Percentiles rank a stretch among this genome's conserved stretches.
phyloP scores from a whole-genome alignment of 1,140 invertebrate genomes.

The Brachionus paranguensis region DNA sequence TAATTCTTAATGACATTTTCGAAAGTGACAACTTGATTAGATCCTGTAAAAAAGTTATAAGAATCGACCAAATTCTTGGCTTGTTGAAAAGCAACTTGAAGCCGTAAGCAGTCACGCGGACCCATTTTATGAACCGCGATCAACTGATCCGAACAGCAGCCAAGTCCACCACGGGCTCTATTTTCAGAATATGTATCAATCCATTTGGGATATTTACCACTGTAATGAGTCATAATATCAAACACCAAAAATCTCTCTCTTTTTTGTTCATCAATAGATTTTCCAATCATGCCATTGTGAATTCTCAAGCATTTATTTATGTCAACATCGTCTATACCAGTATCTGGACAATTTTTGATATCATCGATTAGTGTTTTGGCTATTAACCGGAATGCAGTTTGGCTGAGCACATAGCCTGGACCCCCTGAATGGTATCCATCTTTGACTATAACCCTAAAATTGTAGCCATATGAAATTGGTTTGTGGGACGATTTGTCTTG shows the following conservation, averaged over 20 bases:
- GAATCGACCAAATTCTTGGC: background rate
- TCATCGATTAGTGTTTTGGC: background rate
- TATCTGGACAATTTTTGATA: background rate
- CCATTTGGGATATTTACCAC: background rate
- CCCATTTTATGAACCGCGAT: background rate
- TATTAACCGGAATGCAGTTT: background rate
- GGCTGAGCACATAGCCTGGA: slow-evolving; percentile 49
- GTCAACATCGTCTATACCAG: background rate
- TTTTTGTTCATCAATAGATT: background rate
- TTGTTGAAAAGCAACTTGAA: background rate
- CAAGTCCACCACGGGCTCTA: background rate
- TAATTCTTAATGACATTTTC: background rate
- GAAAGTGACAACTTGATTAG: background rate
- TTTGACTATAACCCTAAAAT: slow-evolving; percentile 9
- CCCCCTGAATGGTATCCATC: slow-evolving; percentile 41
- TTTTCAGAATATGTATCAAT: background rate
- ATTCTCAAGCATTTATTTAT: background rate
- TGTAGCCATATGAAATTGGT: slow-evolving; percentile 41
- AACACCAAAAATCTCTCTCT: slow-evolving; percentile 17
- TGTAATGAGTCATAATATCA: background rate
- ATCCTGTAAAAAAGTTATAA: background rate
- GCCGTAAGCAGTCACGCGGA: background rate
- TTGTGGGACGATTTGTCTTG: slow-evolving; percentile 42
- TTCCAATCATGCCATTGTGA: background rate
- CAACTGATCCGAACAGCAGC: background rate